These are phyloP conservation scores for Trichonephila inaurata DNA, from an alignment of 1,140 invertebrate genomes.

Conservation along the genomic window DNA sequence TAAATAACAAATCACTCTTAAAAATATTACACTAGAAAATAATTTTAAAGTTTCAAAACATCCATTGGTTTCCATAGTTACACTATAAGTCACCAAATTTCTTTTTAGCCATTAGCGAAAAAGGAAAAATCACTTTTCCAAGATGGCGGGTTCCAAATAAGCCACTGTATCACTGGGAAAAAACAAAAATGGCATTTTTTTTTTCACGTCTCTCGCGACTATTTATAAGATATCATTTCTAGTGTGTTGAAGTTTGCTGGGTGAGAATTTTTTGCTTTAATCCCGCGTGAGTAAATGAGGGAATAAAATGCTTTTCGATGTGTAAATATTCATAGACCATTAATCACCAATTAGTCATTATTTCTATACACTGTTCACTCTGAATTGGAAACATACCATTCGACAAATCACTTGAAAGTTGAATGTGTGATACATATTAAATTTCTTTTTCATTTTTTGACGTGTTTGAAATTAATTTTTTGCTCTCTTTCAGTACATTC, in stretches of 20 bases:
- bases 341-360: constrained; percentile 55
- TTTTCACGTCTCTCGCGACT: background rate
- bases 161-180: background rate
- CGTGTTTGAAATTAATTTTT: no score
- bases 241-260: background rate
- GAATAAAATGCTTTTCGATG: background rate
- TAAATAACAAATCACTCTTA: background rate
- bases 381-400: background rate
- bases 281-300: background rate
- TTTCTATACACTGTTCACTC: background rate
- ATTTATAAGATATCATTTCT: background rate
- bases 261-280: background rate
- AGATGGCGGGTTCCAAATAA: background rate
- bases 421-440: background rate
- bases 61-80: background rate
- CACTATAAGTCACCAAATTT: background rate
- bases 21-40: background rate
- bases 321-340: constrained; percentile 48
- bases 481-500: no score
- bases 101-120: background rate
- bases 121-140: background rate
- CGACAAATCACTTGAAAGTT: background rate
- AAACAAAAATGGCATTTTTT: background rate
- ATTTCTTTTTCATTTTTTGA: no score
- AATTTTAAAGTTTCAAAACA: background rate